A percentile compares a stretch with the other conserved stretches of the same genome.
phyloP scores from a whole-genome alignment of 2,113 vertebrate species.

The Condylura cristata region DNA sequence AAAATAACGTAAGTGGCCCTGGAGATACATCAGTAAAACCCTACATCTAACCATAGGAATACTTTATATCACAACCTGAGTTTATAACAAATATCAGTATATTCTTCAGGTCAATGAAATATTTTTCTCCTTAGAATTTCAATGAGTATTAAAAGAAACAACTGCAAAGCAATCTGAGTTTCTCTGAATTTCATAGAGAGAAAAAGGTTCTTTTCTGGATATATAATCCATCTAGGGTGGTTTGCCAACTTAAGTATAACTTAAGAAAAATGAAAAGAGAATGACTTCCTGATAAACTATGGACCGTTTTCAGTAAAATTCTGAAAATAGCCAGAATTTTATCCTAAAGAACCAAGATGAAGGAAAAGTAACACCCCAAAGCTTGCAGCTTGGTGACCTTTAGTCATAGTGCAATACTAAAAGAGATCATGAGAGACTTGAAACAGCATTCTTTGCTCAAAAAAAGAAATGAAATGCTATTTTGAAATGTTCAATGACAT shows the following conservation, averaged over 20 bases:
- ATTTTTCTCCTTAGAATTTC: not conserved
- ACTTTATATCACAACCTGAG: not conserved
- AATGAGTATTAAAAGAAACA: not conserved
- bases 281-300: not conserved
- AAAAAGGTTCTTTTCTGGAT: not conserved
- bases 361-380: not conserved
- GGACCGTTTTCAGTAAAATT: constrained; percentile 12
- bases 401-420: not conserved
- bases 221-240: not conserved
- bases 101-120: not conserved
- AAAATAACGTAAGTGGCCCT: not conserved
- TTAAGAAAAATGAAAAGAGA: constrained; percentile 27
- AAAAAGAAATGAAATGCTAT: not conserved
- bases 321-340: not conserved
- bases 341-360: not conserved
- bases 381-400: not conserved
- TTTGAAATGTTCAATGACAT: not conserved
- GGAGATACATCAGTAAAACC: not conserved
- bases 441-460: not conserved
- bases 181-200: not conserved
- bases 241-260: not conserved
- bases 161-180: not conserved
- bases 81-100: not conserved
- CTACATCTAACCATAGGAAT: not conserved
- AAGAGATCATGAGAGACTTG: not conserved